phyloP scores from a whole-genome alignment of 2,113 vertebrate species.

The Pogona vitticeps region DNA sequence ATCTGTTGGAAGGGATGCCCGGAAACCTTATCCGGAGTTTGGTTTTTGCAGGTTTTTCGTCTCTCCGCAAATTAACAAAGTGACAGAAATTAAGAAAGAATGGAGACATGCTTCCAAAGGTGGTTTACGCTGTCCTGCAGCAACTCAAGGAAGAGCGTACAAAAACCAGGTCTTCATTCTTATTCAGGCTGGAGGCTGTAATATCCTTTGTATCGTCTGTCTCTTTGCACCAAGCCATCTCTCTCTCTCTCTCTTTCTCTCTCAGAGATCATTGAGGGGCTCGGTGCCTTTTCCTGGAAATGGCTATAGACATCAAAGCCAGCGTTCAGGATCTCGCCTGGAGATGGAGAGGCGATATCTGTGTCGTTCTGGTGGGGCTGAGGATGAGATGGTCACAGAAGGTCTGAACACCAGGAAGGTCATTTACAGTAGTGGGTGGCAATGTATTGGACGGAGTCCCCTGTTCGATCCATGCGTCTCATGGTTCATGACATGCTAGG shows the following conservation, averaged over 20 bases:
- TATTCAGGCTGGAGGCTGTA: slow-evolving; percentile 8
- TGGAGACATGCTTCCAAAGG: neutral
- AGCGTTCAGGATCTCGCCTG: too few relatives aligned
- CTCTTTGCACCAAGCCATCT: neutral
- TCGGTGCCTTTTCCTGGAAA: slow-evolving; percentile 16
- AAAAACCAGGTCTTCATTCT: slow-evolving; percentile 17
- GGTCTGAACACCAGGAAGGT: slow-evolving; percentile 49
- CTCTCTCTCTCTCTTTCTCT: too few relatives aligned
- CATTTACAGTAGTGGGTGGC: slow-evolving; percentile 2
- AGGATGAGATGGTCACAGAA: slow-evolving; percentile 26
- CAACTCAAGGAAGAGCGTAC: neutral
- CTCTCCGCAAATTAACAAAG: fast-evolving
- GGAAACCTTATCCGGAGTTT: neutral
- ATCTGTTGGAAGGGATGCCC: slow-evolving; percentile 21
- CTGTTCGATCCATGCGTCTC: neutral
- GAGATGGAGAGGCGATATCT: neutral
- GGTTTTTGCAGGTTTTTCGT: neutral
- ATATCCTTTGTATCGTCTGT: neutral
- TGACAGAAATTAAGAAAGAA: neutral
- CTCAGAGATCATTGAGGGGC: neutral
- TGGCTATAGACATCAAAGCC: neutral
- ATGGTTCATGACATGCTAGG: slow-evolving; percentile 75
- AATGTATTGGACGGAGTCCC: slow-evolving; percentile 47
- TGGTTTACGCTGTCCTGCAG: slow-evolving; percentile 47
- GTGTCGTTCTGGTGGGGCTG: neutral